These are phyloP conservation scores for Cynopterus brachyotis DNA, from an alignment of 2,113 vertebrate species.

Conservation along the genomic window DNA sequence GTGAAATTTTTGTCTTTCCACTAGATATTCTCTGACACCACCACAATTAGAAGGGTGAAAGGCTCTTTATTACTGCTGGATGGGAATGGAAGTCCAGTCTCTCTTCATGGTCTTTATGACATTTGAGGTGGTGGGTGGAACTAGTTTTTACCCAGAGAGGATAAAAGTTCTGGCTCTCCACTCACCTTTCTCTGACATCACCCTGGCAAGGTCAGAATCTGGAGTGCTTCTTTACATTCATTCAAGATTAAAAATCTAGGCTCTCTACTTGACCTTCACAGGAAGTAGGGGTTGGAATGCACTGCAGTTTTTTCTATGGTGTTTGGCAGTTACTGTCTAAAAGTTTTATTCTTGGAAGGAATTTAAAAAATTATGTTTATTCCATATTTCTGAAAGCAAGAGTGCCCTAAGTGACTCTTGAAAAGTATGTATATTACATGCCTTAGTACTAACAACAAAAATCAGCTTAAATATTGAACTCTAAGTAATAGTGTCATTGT, in stretches of 20 bases:
- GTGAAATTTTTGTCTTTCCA: neutral
- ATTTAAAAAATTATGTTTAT: neutral
- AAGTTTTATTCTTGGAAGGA: neutral
- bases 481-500: neutral
- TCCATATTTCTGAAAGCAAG: neutral
- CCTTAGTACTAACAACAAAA: neutral
- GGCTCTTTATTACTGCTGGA: neutral
- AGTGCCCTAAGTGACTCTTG: neutral
- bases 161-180: neutral
- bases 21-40: neutral
- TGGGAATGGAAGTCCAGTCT: neutral
- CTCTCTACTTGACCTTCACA: neutral
- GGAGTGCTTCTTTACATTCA: neutral
- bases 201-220: neutral
- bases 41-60: neutral
- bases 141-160: neutral
- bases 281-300: neutral
- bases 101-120: neutral
- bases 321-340: neutral
- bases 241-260: neutral
- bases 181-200: neutral
- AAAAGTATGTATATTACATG: neutral
- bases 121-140: neutral
- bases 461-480: neutral
- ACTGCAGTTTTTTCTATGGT: neutral